Percentiles rank a stretch among this genome's conserved stretches.
These are phyloP conservation scores for Eristalinus sepulchralis DNA, from an alignment of 2,888 invertebrate genomes.

Conservation along the genomic window DNA sequence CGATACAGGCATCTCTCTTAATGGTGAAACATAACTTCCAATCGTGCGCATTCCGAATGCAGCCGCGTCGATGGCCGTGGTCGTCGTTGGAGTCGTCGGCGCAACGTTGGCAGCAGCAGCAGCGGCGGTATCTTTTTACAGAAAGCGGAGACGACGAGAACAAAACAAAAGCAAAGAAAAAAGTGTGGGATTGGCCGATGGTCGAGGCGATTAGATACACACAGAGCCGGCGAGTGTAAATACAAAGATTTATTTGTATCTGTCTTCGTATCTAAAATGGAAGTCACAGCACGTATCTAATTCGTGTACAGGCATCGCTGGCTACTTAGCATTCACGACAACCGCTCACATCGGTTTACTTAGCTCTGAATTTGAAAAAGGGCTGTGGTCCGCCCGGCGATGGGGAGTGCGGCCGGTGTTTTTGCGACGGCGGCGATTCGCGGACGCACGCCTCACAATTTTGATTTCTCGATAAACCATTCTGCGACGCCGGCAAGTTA, in stretches of 20 bases:
- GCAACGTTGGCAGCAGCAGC: conserved; percentile 8
- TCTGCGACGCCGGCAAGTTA: neutral
- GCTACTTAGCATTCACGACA: conserved; percentile 64
- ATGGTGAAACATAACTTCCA: conserved; percentile 55
- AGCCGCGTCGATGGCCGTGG: conserved; percentile 21
- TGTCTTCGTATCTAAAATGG: conserved; percentile 40
- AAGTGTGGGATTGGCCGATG: conserved; percentile 60
- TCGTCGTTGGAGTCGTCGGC: neutral
- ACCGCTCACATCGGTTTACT: conserved; percentile 46
- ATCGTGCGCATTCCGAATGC: conserved; percentile 62
- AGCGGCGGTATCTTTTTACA: conserved; percentile 42
- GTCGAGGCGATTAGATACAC: conserved; percentile 48
- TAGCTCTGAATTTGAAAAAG: conserved; percentile 10
- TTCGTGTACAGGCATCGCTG: conserved; percentile 56
- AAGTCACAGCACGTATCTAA: conserved; percentile 63
- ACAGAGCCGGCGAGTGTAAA: neutral
- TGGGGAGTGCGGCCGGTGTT: conserved; percentile 20
- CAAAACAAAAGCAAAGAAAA: too few species aligned
- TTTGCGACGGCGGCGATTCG: conserved; percentile 30
- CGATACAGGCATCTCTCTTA: conserved; percentile 49
- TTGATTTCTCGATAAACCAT: conserved; percentile 62
- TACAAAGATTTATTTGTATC: conserved; percentile 36
- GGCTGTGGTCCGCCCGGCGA: conserved; percentile 22
- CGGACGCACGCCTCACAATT: conserved; percentile 57
- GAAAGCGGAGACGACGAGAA: neutral